phyloP scores from a whole-genome alignment of 2,113 vertebrate genomes.

The Leucosticte australis region DNA sequence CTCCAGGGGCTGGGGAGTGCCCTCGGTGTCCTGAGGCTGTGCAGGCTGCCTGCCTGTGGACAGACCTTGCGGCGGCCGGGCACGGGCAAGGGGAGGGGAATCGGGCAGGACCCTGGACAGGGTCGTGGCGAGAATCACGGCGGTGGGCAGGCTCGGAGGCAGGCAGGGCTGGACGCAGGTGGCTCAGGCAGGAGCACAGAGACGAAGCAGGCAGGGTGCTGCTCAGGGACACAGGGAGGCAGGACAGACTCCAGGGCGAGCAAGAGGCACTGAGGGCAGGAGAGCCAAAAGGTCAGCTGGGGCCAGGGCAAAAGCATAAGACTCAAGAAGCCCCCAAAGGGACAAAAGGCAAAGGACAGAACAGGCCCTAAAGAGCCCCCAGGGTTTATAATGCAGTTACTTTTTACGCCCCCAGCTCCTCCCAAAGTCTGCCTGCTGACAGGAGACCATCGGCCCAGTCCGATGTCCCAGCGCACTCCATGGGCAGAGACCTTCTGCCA shows the following conservation, averaged over 20 bases:
- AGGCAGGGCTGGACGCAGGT: accelerated
- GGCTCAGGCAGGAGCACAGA: too few species aligned
- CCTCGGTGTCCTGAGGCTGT: accelerated
- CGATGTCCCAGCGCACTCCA: neutral
- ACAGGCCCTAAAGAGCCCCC: neutral
- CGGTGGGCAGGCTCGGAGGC: neutral
- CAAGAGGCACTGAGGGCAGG: neutral
- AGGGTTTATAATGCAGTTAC: neutral
- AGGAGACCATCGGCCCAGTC: neutral
- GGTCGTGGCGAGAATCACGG: accelerated
- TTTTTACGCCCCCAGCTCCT: neutral
- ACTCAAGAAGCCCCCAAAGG: neutral
- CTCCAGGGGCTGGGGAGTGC: accelerated
- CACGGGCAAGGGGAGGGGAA: too few species aligned
- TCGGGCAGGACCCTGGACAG: too few species aligned
- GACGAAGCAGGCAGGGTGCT: accelerated
- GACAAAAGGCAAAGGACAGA: neutral
- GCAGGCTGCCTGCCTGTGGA: neutral
- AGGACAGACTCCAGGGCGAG: accelerated
- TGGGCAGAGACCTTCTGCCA: neutral
- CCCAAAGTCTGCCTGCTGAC: neutral
- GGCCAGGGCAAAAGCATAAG: neutral
- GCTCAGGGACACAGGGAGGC: neutral
- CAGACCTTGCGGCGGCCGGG: accelerated
- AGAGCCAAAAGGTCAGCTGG: neutral